These are phyloP conservation scores for Symphodus melops DNA, from an alignment of 2,113 vertebrate species.

Conservation along the genomic window DNA sequence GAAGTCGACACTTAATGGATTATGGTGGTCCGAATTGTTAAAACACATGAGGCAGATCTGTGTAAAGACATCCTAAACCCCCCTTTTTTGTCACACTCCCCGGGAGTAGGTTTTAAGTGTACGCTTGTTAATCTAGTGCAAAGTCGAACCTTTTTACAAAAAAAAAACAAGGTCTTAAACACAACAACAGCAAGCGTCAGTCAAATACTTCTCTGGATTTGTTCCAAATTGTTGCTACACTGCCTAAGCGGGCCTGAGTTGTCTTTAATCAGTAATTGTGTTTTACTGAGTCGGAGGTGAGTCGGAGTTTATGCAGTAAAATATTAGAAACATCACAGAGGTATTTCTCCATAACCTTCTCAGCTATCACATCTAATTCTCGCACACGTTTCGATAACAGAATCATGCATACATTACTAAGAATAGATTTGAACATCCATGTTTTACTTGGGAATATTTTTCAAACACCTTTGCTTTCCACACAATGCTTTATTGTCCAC, in stretches of 20 bases:
- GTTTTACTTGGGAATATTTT: neutral
- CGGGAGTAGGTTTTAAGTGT: conserved; percentile 42
- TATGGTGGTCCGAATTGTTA: conserved; percentile 59
- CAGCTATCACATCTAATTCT: neutral
- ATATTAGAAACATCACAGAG: neutral
- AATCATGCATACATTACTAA: too few relatives aligned
- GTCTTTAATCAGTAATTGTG: neutral
- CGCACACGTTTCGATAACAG: too few relatives aligned
- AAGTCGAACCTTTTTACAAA: conserved; percentile 33
- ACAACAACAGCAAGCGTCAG: conserved; percentile 10
- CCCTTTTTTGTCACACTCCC: conserved; percentile 50
- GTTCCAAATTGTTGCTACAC: neutral
- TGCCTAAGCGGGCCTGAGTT: neutral
- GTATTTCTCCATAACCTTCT: neutral
- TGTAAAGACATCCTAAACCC: conserved; percentile 64
- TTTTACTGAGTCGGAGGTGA: neutral
- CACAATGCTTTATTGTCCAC: conserved; percentile 34
- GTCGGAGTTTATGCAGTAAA: neutral
- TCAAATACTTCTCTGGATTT: conserved; percentile 6
- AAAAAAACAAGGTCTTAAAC: conserved; percentile 16
- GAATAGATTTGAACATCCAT: too few relatives aligned
- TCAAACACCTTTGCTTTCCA: neutral
- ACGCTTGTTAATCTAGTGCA: conserved; percentile 42
- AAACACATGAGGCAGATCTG: conserved; percentile 63
- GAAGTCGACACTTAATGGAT: conserved; percentile 76